Evolutionary conservation across 2,888 invertebrate genomes (phyloP), one percentile per base, ranked within the genome.

Genomic region (Phaedon cochleariae): DNA sequence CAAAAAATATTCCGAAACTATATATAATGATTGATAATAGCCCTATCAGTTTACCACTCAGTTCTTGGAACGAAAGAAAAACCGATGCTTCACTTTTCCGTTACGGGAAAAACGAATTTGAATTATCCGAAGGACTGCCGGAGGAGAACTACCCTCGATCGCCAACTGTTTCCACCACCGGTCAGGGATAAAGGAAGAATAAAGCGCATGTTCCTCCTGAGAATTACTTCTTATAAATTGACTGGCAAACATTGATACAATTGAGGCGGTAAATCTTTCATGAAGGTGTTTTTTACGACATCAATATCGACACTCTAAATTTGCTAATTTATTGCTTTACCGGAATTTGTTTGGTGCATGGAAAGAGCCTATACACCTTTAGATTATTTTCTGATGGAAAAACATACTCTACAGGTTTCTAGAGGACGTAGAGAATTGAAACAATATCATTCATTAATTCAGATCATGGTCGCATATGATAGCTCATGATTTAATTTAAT

Each of bases 231-330:
- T 75, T 74, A 74, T 76, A 79, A 74, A 78, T 79, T 78, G 77
- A 81, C 79, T 77, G 68, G 78, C 76, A 80, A 81, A 81, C 77
- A 80, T 74, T 73, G 76, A 75, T 76, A 57, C 77, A 75, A 79
- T 79, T 77, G 78, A 75, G 53, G 69, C 78, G 60, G 80, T 81
- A 81, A 81, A 81, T 81, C 77, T 78, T 68, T 67, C 70, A 66
- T 51, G 49, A 70, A 69, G 67, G 72, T 58, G 69, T 75, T 77
- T 78, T 78, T 79, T 78, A 76, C 75, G 78, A 76, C 75, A 77
- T 75, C 73, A 65, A n/a, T 10, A 66, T 68, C 68, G 73, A 73
- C 71, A 65, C 59, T 63, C 68, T 67, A 72, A 74, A 74, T 74
- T 71, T 66, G 68, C 60, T 65, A 60, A 70, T 72, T 73, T 73